Percentiles rank a stretch among this genome's conserved stretches.
Conservation (phyloP, 2,113 vertebrate species). For the Elaphurus davidianus region DNA sequence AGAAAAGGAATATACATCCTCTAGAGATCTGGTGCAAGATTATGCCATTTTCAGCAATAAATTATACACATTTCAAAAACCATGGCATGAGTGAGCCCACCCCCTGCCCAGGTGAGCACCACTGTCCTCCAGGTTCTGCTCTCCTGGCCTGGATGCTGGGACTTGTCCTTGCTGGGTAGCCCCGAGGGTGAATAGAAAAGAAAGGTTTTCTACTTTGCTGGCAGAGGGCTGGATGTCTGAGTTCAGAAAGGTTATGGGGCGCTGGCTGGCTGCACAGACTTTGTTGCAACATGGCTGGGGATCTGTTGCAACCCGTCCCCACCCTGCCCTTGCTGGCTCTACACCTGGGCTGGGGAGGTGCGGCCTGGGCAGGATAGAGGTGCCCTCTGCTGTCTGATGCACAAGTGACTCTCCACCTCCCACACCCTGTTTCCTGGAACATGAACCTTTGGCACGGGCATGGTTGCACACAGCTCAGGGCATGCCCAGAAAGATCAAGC, state of each 20-base stretch:
- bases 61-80: not conserved
- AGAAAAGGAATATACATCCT: not conserved
- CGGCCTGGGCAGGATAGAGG: not conserved
- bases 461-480: not conserved
- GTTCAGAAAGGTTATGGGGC: slow-evolving; percentile 85
- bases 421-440: slow-evolving; percentile 15
- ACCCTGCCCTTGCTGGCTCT: slow-evolving; percentile 79
- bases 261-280: slow-evolving; percentile 71
- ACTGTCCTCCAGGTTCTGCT: not conserved
- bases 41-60: not conserved
- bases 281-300: slow-evolving; percentile 73
- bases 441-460: not conserved
- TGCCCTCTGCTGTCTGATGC: not conserved
- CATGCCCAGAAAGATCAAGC: not conserved
- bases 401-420: slow-evolving; percentile 16
- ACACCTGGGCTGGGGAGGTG: not conserved
- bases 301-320: slow-evolving; percentile 89
- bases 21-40: not conserved
- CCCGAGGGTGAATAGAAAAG: not conserved
- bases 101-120: not conserved
- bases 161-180: not conserved
- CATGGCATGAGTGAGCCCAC: not conserved
- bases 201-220: not conserved
- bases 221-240: slow-evolving; percentile 78
- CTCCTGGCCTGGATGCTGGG: not conserved